Conservation (phyloP, 1,140 invertebrate genomes). For the Hormaphis cornu region DNA sequence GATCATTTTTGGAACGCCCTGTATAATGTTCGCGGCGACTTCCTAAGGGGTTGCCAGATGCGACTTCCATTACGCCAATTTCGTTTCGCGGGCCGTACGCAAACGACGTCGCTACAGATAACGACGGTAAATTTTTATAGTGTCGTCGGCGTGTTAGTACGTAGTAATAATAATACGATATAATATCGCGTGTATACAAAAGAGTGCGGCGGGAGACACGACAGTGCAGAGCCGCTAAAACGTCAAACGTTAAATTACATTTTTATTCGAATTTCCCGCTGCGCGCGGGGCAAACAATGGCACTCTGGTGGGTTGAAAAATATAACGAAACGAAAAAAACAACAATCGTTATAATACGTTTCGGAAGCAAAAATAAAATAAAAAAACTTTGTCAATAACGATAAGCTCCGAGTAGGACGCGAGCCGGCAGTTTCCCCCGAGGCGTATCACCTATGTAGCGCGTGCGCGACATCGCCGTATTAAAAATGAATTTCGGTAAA, state of each 20-base stretch:
- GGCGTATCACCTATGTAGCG: background rate
- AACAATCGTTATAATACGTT: slow-evolving; percentile 15
- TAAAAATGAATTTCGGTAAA: slow-evolving; percentile 15
- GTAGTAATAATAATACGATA: too few species aligned
- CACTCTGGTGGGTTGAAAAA: slow-evolving; percentile 21
- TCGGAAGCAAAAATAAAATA: background rate
- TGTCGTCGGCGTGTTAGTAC: slow-evolving; percentile 1
- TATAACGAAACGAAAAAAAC: background rate
- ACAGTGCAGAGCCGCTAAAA: slow-evolving; percentile 14
- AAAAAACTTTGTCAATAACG: slow-evolving; percentile 32
- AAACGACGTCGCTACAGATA: slow-evolving; percentile 27
- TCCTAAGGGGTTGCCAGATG: slow-evolving; percentile 32
- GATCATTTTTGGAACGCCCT: too few species aligned
- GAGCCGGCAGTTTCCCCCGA: background rate
- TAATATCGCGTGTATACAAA: background rate
- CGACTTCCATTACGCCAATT: slow-evolving; percentile 33
- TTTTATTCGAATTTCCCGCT: slow-evolving; percentile 29
- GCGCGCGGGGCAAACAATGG: too few species aligned
- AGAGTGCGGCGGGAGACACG: background rate
- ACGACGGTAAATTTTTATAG: slow-evolving; percentile 29
- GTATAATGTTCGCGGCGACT: background rate
- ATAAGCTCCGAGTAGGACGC: slow-evolving; percentile 9
- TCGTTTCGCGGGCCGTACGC: background rate
- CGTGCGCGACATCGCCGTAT: background rate
- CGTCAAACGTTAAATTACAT: slow-evolving; percentile 32